Percentiles rank a stretch among this genome's conserved stretches.
Conservation (phyloP, 2,888 invertebrate genomes). For the Watsonalla binaria region DNA sequence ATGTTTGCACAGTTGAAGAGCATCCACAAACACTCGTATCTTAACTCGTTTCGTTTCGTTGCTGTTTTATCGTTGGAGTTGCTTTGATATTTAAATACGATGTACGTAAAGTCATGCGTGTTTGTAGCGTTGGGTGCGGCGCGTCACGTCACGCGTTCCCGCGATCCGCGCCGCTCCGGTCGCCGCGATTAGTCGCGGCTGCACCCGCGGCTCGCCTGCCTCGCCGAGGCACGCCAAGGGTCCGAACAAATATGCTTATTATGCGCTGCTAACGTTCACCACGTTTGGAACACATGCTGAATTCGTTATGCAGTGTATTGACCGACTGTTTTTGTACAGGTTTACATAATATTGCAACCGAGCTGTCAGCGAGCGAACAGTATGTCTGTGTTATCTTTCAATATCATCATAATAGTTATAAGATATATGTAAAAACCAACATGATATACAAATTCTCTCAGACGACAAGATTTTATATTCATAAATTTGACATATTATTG, state of each 20-base stretch:
- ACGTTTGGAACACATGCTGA: no score
- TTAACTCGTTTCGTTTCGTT: conserved; percentile 1
- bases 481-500: no score
- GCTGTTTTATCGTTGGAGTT: conserved; percentile 10
- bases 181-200: neutral
- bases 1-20: conserved; percentile 20
- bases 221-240: neutral
- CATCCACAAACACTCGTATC: conserved; percentile 9
- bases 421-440: no score
- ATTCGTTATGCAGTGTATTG: no score
- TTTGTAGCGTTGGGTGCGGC: no score
- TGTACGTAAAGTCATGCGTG: conserved; percentile 3
- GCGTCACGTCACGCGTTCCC: conserved; percentile 4
- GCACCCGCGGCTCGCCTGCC: neutral
- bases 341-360: neutral
- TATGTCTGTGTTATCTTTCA: no score
- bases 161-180: conserved; percentile 13
- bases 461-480: no score
- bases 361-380: no score
- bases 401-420: no score
- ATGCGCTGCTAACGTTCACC: neutral
- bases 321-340: no score
- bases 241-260: neutral
- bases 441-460: no score
- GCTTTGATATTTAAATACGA: conserved; percentile 18